Evolutionary conservation across 2,888 invertebrate species (phyloP).

Genomic region (Labia minor): DNA sequence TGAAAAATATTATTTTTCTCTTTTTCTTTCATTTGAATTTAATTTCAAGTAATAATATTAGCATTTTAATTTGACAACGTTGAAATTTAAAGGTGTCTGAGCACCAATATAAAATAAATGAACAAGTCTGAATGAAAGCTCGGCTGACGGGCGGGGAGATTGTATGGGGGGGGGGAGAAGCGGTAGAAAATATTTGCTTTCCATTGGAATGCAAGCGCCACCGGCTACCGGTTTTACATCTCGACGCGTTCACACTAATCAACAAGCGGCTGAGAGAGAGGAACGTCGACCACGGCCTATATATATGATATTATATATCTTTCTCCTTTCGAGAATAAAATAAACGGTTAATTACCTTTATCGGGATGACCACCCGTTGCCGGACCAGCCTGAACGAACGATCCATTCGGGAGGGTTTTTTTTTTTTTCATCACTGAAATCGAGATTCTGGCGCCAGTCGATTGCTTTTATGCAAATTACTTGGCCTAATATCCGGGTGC

Average conservation of each 20-base stretch:
- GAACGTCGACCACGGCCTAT: background rate
- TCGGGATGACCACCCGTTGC: background rate
- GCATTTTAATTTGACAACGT: background rate
- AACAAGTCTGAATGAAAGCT: background rate
- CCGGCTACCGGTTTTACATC: conserved; percentile 2
- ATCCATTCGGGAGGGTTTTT: background rate
- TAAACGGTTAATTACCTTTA: conserved; percentile 1
- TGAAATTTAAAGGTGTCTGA: background rate
- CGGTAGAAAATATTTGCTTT: background rate
- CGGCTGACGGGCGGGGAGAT: no score
- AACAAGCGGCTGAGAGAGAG: background rate
- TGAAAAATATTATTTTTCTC: no score
- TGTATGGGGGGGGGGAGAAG: background rate
- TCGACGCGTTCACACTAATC: background rate
- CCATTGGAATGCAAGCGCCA: conserved; percentile 1
- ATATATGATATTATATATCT: no score
- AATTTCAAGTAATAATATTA: background rate
- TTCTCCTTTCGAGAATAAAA: background rate
- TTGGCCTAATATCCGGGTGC: background rate
- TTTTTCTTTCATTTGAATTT: background rate
- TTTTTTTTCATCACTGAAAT: no score
- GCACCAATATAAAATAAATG: background rate
- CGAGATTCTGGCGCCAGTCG: background rate
- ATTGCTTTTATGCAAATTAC: background rate
- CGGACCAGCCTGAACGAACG: background rate